phyloP scores from a whole-genome alignment of 2,888 invertebrate species.

The Polydrusus pterygomalis region DNA sequence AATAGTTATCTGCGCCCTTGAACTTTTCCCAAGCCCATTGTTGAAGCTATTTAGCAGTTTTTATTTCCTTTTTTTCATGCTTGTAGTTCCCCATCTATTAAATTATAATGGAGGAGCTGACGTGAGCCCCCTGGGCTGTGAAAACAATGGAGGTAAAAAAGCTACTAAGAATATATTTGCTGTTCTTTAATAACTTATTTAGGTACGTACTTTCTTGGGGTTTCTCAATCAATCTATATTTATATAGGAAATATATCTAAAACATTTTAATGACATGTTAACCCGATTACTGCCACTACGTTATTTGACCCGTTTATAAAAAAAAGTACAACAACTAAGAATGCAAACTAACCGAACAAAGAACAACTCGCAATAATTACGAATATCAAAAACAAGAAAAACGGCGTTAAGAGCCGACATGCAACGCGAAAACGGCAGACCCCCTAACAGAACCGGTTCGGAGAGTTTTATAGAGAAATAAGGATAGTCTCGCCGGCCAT shows the following conservation, averaged over 20 bases:
- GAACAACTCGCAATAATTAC: constrained; percentile 13
- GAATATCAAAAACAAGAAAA: constrained; percentile 23
- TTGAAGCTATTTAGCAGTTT: neutral
- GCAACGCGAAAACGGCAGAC: constrained; percentile 19
- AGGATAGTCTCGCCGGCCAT: constrained; percentile 35
- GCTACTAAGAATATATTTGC: too few species aligned
- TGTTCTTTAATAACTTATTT: too few species aligned
- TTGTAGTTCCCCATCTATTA: neutral
- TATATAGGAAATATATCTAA: too few species aligned
- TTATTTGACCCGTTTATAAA: neutral
- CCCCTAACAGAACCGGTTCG: constrained; percentile 30
- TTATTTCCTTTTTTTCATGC: constrained; percentile 5
- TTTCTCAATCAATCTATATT: too few species aligned
- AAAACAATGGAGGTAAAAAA: too few species aligned
- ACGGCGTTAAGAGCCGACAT: constrained; percentile 4
- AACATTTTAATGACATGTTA: too few species aligned
- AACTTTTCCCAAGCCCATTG: constrained; percentile 14
- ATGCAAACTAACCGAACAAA: constrained; percentile 13
- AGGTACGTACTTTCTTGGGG: too few species aligned
- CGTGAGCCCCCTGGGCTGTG: too few species aligned
- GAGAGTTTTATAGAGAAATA: constrained; percentile 39
- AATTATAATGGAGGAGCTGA: neutral
- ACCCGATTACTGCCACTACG: neutral
- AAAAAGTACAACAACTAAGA: neutral
- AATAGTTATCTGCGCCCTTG: constrained; percentile 11